A percentile compares a stretch with the other conserved stretches of the same genome.
Conservation (phyloP, 2,113 vertebrate species). For the Gadus macrocephalus region DNA sequence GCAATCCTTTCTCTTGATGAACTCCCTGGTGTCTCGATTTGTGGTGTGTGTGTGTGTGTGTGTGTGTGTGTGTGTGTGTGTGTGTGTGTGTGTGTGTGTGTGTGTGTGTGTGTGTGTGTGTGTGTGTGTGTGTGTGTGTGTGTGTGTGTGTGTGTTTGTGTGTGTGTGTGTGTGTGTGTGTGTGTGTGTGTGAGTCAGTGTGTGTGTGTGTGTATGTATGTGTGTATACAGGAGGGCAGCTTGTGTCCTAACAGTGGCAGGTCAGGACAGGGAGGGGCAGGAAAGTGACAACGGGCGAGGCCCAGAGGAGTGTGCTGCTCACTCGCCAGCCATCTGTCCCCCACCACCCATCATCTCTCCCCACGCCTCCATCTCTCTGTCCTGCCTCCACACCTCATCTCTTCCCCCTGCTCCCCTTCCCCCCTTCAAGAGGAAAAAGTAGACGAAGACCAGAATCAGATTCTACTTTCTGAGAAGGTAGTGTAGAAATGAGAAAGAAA, state of each 20-base stretch:
- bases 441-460: not conserved
- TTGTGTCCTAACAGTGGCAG: constrained; percentile 64
- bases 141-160: constrained; percentile 30
- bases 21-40: constrained; percentile 52
- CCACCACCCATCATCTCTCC: constrained; percentile 17
- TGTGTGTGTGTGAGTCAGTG: constrained; percentile 35
- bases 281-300: constrained; percentile 67
- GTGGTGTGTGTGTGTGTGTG: constrained; percentile 30
- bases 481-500: no score
- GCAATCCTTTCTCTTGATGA: constrained; percentile 69
- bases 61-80: constrained; percentile 21
- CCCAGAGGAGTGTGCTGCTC: constrained; percentile 53
- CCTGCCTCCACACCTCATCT: constrained; percentile 13
- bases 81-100: constrained; percentile 14
- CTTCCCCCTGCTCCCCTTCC: constrained; percentile 27
- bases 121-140: constrained; percentile 24
- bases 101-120: not conserved
- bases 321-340: constrained; percentile 70
- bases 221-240: constrained; percentile 31
- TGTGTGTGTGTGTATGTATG: constrained; percentile 6
- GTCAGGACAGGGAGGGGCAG: constrained; percentile 64
- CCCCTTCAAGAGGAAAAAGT: constrained; percentile 66
- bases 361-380: not conserved
- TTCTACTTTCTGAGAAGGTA: no score
- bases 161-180: constrained; percentile 3